Evolutionary conservation across 1,140 invertebrate species (phyloP), one percentile per base, ranked within the genome.

Genomic region (Heterodera carotae): DNA sequence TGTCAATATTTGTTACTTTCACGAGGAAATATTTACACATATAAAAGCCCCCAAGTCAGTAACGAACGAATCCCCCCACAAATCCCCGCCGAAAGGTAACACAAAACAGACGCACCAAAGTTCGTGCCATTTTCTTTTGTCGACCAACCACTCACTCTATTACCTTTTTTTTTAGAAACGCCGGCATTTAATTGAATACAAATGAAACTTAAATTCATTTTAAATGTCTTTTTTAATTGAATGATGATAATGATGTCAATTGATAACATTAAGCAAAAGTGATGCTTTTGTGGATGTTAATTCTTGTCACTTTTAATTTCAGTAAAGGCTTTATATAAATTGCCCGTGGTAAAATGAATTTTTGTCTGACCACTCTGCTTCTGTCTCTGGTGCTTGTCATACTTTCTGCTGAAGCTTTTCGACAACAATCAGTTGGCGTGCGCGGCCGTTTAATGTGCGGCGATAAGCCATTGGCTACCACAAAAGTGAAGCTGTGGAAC

Each of bases 401-500:
- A 5, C n/a, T n/a, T 33, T 27, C 4, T 8, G 69, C 67, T 2
- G 29, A 25, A 2, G 72, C 69, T 7, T 81, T 81, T 60, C 80
- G 80, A n/a, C 80, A 81, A 62, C 80, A 81, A 78, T 43, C 69
- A 18, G 81, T 81, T 5, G 80, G 81, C 12, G 33, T 81, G 25
- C 66, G 80, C n/a, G 80, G 80, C 8, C 80, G 80, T 29, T 60
- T 81, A 31, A 60, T 81, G 36, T 81, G 80, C 43, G 80, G 80
- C 1, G 67, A 67, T 48, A 43, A 82, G 34, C 80, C 80, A 8
- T 43, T 81, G 36, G 43, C 59, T 2, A 56, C 83, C 39, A 81
- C 80, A 0, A 72, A 81, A 75, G 75, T 81, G 2, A 81, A 81
- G 56, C 69, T 81, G 33, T 81, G 80, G 80, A 81, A 77, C 53